These are phyloP conservation scores for Deilephila porcellus DNA, from an alignment of 2,888 invertebrate species.

Conservation along the genomic window DNA sequence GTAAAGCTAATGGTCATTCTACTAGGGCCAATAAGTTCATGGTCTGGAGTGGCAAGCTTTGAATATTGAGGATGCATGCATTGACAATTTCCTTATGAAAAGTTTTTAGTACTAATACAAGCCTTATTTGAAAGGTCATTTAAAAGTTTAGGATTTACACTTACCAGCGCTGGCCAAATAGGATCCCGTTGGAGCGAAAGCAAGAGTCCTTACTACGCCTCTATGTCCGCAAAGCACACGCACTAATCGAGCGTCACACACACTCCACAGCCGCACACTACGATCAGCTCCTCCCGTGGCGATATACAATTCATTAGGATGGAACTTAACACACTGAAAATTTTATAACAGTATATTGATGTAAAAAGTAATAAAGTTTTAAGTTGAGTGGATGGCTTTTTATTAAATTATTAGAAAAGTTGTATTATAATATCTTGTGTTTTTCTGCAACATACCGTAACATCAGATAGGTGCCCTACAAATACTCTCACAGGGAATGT, in stretches of 20 bases:
- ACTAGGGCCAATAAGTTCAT: no score
- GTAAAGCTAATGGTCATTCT: no score
- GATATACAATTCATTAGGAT: conserved; percentile 95
- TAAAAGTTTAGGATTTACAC: conserved; percentile 21
- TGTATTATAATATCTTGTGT: background rate
- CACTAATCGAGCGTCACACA: conserved; percentile 92
- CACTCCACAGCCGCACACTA: conserved; percentile 94
- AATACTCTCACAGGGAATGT: conserved; percentile 93
- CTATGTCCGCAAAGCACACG: conserved; percentile 92
- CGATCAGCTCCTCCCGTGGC: conserved; percentile 96
- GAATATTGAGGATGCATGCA: no score
- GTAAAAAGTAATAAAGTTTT: no score
- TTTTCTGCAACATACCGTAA: conserved; percentile 88
- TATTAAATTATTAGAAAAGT: no score
- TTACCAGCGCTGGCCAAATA: conserved; percentile 93
- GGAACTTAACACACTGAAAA: conserved; percentile 92
- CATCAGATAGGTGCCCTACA: conserved; percentile 94
- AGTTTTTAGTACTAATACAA: background rate
- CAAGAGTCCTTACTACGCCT: conserved; percentile 89
- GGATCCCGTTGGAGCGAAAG: conserved; percentile 94
- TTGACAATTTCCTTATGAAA: no score
- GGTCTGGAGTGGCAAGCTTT: no score
- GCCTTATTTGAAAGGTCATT: background rate
- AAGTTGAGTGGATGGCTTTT: no score
- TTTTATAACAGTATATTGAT: no score